Base-by-base conservation (phyloP, 2,888 invertebrate species). In the Keiferia lycopersicella region DNA sequence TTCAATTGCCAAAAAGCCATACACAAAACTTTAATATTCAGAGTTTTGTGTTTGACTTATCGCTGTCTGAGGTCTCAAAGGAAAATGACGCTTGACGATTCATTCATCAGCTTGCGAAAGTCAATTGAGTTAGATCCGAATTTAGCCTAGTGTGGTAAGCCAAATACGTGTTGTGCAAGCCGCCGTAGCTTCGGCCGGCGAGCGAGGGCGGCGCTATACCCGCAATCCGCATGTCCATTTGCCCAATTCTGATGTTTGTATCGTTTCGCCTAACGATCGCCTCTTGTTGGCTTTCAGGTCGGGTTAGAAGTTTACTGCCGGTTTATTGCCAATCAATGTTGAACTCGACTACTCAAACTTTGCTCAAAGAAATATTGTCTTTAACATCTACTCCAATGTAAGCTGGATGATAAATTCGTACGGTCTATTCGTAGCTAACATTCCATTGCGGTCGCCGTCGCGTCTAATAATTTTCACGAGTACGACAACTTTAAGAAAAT, bases 31-130 rank as follows among this genome's bases (percentile, higher is more conserved):
- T n/a, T n/a, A n/a, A n/a, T n/a, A n/a, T n/a, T n/a, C n/a, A n/a
- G n/a, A n/a, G n/a, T n/a, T n/a, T 16, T 41, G 20, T 34, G 59
- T 12, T 18, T 59, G 6, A 38, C 57, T 63, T 63, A 50, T 63
- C 59, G 57, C 61, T 59, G 64, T 68, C 61, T 67, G 65, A 66
- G 67, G 69, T 68, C 53, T 73, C 76, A 69, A 75, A 71, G 74
- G 76, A 73, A 82, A 78, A 71, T 66, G 71, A 69, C 72, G 71
- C 74, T 79, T 77, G 76, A 78, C 78, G 72, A 79, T 84, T 81
- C 81, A 84, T 85, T 84, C 81, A 84, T 81, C 80, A 81, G 74
- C 80, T 80, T 84, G 82, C 84, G 77, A 87, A 83, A 86, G 84
- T 86, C 83, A 84, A 86, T 87, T 85, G 81, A 74, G 61, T 61